Percentiles rank a stretch among this genome's conserved stretches.
Evolutionary conservation across 2,888 invertebrate genomes (phyloP).

Genomic region (Chorisops tibialis): DNA sequence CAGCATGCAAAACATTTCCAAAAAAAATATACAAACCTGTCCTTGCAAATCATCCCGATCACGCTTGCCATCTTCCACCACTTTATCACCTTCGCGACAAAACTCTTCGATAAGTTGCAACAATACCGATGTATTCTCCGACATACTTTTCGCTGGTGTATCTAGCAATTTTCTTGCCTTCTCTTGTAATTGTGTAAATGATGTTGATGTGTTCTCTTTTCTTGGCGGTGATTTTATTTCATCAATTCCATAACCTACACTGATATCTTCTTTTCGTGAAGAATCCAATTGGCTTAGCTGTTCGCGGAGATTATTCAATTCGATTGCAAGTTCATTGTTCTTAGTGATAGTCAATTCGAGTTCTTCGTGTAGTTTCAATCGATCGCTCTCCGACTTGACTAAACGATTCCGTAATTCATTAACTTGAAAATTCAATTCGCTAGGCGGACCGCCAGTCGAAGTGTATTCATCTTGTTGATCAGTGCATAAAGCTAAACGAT

Average conservation of each 20-base stretch:
- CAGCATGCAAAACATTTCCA: too few species aligned
- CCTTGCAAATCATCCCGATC: constrained; percentile 70
- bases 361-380: constrained; percentile 57
- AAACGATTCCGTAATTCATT: constrained; percentile 56
- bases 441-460: constrained; percentile 41
- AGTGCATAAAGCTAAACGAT: constrained; percentile 37
- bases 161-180: constrained; percentile 47
- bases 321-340: constrained; percentile 57
- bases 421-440: constrained; percentile 56
- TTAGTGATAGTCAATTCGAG: constrained; percentile 60
- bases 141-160: constrained; percentile 38
- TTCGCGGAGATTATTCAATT: constrained; percentile 51
- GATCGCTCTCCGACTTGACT: constrained; percentile 50
- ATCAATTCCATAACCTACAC: constrained; percentile 56
- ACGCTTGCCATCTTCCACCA: constrained; percentile 62
- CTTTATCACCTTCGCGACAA: constrained; percentile 58
- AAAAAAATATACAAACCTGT: constrained; percentile 60
- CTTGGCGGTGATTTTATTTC: constrained; percentile 42
- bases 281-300: constrained; percentile 51
- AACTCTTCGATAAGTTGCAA: constrained; percentile 63
- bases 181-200: constrained; percentile 49
- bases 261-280: constrained; percentile 54
- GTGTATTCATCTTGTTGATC: constrained; percentile 32
- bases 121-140: constrained; percentile 46
- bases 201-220: constrained; percentile 39